Conservation (phyloP, 2,113 vertebrate genomes). For the Hemichromis elongatus region DNA sequence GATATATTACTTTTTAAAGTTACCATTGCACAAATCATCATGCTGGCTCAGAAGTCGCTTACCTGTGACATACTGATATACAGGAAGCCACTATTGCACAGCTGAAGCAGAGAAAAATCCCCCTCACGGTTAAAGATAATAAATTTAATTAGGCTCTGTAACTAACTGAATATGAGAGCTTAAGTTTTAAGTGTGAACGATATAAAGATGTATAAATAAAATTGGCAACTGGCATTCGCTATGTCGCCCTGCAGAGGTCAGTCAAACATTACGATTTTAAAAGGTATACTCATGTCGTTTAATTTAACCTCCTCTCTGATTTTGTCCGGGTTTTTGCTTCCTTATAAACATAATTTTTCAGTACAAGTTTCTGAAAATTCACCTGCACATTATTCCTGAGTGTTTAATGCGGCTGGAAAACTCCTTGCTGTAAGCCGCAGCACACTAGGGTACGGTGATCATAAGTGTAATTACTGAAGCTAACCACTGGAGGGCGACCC, state of each 20-base stretch:
- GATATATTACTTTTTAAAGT: background rate
- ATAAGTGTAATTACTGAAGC: background rate
- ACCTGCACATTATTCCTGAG: background rate
- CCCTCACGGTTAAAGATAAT: background rate
- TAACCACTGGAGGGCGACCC: conserved; percentile 27
- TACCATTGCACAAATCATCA: background rate
- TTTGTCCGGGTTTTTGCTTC: background rate
- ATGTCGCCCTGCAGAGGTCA: conserved; percentile 6
- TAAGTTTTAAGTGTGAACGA: too few relatives aligned
- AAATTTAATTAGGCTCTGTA: background rate
- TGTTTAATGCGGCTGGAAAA: background rate
- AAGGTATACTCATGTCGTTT: background rate
- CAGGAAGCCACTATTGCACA: background rate
- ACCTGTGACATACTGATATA: background rate
- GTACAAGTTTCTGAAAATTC: background rate
- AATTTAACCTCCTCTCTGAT: background rate
- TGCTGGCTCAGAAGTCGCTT: background rate
- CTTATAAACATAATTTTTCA: accelerated
- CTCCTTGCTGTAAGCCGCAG: background rate
- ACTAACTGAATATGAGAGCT: background rate
- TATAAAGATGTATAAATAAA: too few relatives aligned
- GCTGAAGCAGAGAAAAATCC: background rate
- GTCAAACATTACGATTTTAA: background rate
- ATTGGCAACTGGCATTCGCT: background rate
- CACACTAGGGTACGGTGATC: background rate